phyloP scores from a whole-genome alignment of 2,888 invertebrate species.

The Gortyna flavago region DNA sequence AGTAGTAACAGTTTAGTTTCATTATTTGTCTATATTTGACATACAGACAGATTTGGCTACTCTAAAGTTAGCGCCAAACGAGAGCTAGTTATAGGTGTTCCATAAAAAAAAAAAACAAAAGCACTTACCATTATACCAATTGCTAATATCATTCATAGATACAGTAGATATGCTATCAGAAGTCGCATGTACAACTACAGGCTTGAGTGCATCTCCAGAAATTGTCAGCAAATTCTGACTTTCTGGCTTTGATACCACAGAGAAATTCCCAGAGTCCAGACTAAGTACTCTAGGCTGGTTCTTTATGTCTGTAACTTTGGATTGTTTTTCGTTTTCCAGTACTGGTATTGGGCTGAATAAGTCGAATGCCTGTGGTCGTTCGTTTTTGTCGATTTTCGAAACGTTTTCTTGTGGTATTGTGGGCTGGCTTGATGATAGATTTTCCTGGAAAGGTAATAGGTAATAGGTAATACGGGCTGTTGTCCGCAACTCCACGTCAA shows the following conservation, averaged over 20 bases:
- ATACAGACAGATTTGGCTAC: no score
- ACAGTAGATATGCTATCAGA: conserved; percentile 87
- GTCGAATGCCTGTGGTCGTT: conserved; percentile 85
- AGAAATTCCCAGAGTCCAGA: conserved; percentile 85
- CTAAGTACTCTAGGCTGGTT: conserved; percentile 83
- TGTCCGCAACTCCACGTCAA: no score
- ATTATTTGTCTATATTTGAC: no score
- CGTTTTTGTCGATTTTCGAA: conserved; percentile 71
- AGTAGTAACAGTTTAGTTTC: no score
- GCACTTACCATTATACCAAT: conserved; percentile 91
- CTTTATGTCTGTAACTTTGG: conserved; percentile 78
- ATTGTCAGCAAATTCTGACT: conserved; percentile 79
- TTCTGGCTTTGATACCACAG: conserved; percentile 83
- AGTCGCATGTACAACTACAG: conserved; percentile 80
- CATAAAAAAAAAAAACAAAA: not conserved
- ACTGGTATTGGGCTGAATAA: conserved; percentile 89
- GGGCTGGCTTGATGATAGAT: conserved; percentile 71
- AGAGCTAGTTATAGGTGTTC: no score
- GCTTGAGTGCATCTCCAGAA: conserved; percentile 82
- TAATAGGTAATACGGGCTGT: no score
- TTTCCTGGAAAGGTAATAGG: conserved; percentile 79
- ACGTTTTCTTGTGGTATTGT: conserved; percentile 60
- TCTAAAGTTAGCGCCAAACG: no score
- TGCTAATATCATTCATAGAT: conserved; percentile 91
- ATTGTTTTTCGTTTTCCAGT: conserved; percentile 80